Evolutionary conservation across 2,888 invertebrate genomes (phyloP).

Genomic region (Helobdella robusta): DNA sequence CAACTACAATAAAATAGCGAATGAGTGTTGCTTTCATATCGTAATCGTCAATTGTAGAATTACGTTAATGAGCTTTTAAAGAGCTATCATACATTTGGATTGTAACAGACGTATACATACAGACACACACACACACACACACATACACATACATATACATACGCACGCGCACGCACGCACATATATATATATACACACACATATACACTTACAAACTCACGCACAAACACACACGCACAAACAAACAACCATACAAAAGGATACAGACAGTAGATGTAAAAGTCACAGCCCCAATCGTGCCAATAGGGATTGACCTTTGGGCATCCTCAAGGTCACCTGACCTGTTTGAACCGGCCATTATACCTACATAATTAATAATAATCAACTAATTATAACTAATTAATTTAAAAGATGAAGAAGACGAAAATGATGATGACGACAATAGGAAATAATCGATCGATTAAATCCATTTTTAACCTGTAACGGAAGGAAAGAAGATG

Average conservation of each 20-base stretch:
- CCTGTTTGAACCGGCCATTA: conserved; percentile 98
- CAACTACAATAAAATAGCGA: no score
- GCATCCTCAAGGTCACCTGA: conserved; percentile 97
- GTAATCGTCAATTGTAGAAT: no score
- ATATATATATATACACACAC: neutral
- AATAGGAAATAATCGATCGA: neutral
- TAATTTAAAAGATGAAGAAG: no score
- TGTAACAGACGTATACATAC: neutral
- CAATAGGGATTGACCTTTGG: conserved; percentile 92
- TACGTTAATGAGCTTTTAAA: neutral
- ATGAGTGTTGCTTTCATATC: no score
- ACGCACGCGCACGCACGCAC: conserved; percentile 1
- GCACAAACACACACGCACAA: neutral
- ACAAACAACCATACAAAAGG: conserved; percentile 8
- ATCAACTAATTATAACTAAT: neutral
- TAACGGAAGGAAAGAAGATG: conserved; percentile 99
- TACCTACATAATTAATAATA: conserved; percentile 58
- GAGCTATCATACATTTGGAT: neutral
- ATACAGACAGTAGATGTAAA: conserved; percentile 83
- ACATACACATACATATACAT: conserved; percentile 3
- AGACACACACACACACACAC: conserved; percentile 1
- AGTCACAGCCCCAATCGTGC: conserved; percentile 88
- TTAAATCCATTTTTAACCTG: conserved; percentile 57
- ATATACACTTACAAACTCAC: neutral
- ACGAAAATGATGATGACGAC: neutral